Base-by-base conservation (phyloP, 1,140 invertebrate genomes). In the Drosophila watanabei region DNA sequence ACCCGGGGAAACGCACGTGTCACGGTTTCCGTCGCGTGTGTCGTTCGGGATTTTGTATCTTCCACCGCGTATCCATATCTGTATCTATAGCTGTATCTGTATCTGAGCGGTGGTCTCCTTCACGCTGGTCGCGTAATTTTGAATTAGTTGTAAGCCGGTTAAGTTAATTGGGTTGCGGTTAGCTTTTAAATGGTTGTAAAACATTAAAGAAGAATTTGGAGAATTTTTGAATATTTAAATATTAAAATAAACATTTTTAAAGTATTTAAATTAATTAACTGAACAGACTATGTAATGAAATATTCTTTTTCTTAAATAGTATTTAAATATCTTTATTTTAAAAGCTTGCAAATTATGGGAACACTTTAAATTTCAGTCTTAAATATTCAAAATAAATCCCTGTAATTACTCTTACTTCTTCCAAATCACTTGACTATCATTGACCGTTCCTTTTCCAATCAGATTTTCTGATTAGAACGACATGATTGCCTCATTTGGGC, bases 1-100 rank as follows among this genome's bases (percentile, higher is more conserved):
- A 60, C 18, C 51, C 61, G 43, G 61, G 62, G 61, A 84, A 81
- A 85, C 86, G 79, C 85, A 89, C 85, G 85, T 89, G 86, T 85
- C 85, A 64, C 62, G 68, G 76, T 75, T 60, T 20, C 28, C 16
- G 39, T 64, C 80, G 80, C 84, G 80, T 88, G 80, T 71, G 46
- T 24, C 63, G 54, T 43, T 57, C 49, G 54, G 78, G 68, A 77
- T 73, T 83, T 51, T 45, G 52, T 28, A 77, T 77, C 63, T 68
- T 49, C 24, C 18, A 16, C 28, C n/a, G 48, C 32, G 69, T 13
- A 41, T 18, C 39, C 41, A 51, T 56, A 35, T 58, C 62, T 33
- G 37, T 59, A 60, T 65, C 52, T 39, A 32, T n/a, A 70, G 24
- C 24, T 30, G 39, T 41, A 59, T 49, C 35, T 72, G 66, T 37